phyloP scores from a whole-genome alignment of 2,797 vertebrate species.

The Linurgus olivaceus region DNA sequence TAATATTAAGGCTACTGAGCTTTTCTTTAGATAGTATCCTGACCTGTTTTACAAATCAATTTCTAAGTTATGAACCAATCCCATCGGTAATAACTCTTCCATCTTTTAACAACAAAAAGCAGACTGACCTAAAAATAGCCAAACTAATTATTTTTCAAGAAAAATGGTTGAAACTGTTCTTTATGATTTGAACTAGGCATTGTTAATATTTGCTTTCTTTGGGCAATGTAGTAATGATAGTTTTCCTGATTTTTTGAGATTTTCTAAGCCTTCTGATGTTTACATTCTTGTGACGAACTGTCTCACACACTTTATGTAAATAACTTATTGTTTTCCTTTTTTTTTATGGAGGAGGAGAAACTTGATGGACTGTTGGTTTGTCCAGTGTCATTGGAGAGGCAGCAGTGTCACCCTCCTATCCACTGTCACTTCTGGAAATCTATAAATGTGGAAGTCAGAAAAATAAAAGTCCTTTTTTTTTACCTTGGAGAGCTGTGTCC shows the following conservation, averaged over 20 bases:
- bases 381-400: no score
- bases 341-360: no score
- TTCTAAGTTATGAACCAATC: neutral
- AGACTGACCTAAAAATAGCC: neutral
- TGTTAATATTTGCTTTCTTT: neutral
- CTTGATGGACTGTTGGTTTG: no score
- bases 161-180: neutral
- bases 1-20: neutral
- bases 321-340: no score
- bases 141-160: neutral
- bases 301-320: no score
- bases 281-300: no score
- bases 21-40: neutral
- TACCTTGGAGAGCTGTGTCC: no score
- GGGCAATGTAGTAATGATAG: neutral
- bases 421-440: no score
- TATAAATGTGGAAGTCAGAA: no score
- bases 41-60: neutral
- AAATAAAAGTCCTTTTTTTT: no score
- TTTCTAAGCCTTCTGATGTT: no score
- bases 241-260: neutral
- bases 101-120: neutral
- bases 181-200: neutral
- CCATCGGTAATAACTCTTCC: neutral
- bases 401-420: no score